Evolutionary conservation across 2,888 invertebrate species (phyloP), one percentile per base, ranked within the genome.

Genomic region (Molanna angustata): DNA sequence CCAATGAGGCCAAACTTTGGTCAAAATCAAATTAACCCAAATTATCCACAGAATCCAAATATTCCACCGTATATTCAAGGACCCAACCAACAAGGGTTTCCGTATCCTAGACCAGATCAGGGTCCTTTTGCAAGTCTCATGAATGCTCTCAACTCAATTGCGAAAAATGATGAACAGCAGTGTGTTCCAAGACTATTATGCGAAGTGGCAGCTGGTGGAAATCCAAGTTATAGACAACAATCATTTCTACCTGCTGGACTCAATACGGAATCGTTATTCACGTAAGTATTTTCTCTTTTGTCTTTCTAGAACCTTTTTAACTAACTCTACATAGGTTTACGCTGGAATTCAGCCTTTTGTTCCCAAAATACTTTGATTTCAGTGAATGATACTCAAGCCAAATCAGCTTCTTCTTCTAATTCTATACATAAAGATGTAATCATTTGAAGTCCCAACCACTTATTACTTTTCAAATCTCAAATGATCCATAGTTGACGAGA

Each of bases 121-220:
- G 68, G 67, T 53, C 71, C 76, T 6, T 61, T 76, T 4, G 65
- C 70, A 1, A 64, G 69, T 1, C 66, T 76, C 2, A 69, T 70
- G 0, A 69, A 64, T 59, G 76, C 76, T 18, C 62, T 77, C 6
- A 66, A 71, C 0, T 76, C 76, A 3, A 72, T 76, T 20, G 75
- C 76, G 14, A 73, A 77, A 62, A 84, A 88, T 68, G 91, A 91
- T 67, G 88, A 89, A 66, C 78, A 83, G 62, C 83, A 86, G 64
- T 91, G 91, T 69, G 87, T 91, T 55, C 86, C 90, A 2, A 78
- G 88, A 65, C 75, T 91, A 61, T 74, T 91, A 57, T 91, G 91
- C 65, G 90, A 90, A 69, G 80, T 88, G 47, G 85, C 88, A 43
- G 72, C 82, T 63, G 71, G 82, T n/a, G 63, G 65, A 7, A 67